Base-by-base conservation (phyloP, 1,140 invertebrate species). In the Drosophila rhopaloa region DNA sequence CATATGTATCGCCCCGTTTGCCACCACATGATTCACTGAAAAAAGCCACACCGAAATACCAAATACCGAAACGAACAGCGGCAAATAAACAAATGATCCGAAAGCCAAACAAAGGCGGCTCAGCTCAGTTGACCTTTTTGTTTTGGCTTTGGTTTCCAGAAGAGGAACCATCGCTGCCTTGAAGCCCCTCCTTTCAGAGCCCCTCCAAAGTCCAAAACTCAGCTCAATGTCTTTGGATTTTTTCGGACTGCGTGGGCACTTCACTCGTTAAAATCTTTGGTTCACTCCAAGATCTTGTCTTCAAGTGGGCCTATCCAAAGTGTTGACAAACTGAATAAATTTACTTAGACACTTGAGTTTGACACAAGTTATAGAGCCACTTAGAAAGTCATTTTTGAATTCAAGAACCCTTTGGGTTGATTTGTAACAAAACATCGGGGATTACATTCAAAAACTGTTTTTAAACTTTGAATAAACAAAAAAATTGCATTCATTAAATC, bases 31-130 rank as follows among this genome's bases (percentile, higher is more conserved):
- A 76, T 76, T 76, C 73, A 76, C 55, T 65, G 16, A 51, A 59
- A 58, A 73, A 60, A 55, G 35, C 50, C 35, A 61, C 11, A 32
- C 27, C 29, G 14, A 40, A 55, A 51, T 61, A 29, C 35, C 24
- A 19, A 27, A 50, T 29, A 40, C 47, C 19, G 41, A 57, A 63
- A 40, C 35, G 38, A 32, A 53, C 13, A 46, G 44, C 43, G 74
- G 38, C 56, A 47, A 75, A 75, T 57, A 76, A 74, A 76, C 73
- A 76, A 59, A 76, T 76, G 48, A 60, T 58, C 29, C 16, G 40
- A 38, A 63, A 54, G 38, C 59, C 62, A 82, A 76, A 84, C 81
- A 80, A 84, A 79, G 76, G 61, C 81, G 61, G 56, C 60, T 63
- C 53, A 66, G 50, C 48, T 14, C 44, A 75, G 58, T 80, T 71